Conservation (phyloP, 2,113 vertebrate species). For the Morone saxatilis region DNA sequence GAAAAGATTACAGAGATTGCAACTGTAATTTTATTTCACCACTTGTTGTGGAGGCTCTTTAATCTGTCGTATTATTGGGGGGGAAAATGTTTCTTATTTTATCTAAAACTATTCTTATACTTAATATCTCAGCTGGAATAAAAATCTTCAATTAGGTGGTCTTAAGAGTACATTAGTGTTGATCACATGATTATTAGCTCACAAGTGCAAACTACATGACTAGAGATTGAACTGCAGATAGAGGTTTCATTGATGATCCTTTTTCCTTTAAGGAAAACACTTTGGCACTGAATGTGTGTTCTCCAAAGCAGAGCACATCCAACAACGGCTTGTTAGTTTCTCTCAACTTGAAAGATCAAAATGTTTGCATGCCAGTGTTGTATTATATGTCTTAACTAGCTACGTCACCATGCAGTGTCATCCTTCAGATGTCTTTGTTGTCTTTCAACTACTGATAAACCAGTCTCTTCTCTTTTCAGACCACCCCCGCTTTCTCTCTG, state of each 20-base stretch:
- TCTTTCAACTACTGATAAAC: conserved; percentile 61
- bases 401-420: conserved; percentile 40
- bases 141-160: neutral
- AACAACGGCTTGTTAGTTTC: too few relatives aligned
- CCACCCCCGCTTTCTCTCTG: conserved; percentile 58
- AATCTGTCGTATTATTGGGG: neutral
- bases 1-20: neutral
- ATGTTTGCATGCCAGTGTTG: conserved; percentile 60
- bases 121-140: too few relatives aligned
- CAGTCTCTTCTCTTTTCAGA: conserved; percentile 71
- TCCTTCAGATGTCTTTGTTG: conserved; percentile 45
- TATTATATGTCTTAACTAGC: conserved; percentile 19
- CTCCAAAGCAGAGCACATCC: neutral
- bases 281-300: neutral
- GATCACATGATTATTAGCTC: neutral
- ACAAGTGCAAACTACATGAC: neutral
- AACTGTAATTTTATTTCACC: neutral
- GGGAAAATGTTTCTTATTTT: neutral
- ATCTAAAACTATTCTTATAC: too few relatives aligned
- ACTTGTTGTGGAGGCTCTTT: neutral
- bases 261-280: neutral
- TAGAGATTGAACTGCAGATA: neutral
- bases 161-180: neutral
- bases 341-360: conserved; percentile 14
- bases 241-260: neutral